Evolutionary conservation across 2,888 invertebrate genomes (phyloP).

Genomic region (Silvanus unidentatus): DNA sequence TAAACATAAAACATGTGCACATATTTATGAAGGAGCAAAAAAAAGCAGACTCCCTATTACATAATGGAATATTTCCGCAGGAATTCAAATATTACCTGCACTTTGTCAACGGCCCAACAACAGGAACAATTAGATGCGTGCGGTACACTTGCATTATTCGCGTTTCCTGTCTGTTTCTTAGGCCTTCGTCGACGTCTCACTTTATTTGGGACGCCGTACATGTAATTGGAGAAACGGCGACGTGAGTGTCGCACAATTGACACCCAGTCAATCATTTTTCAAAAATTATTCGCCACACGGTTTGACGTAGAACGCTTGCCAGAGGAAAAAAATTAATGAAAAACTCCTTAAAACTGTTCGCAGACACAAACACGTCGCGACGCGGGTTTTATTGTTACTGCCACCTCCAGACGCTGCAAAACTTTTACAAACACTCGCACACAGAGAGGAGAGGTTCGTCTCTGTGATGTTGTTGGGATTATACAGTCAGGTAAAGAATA

Average conservation of each 20-base stretch:
- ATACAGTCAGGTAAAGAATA: constrained; percentile 4
- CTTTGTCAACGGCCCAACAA: constrained; percentile 44
- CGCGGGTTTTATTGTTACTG: constrained; percentile 21
- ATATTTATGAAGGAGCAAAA: too few relatives aligned
- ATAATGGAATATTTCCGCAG: too few relatives aligned
- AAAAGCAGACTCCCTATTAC: too few relatives aligned
- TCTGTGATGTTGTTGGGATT: too few relatives aligned
- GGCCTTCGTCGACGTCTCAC: constrained; percentile 55
- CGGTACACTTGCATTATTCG: constrained; percentile 12
- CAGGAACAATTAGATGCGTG: constrained; percentile 40
- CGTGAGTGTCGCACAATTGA: constrained; percentile 68
- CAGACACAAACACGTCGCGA: constrained; percentile 22
- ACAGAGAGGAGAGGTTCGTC: too few relatives aligned
- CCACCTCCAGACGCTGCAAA: constrained; percentile 11
- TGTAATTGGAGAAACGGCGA: constrained; percentile 65
- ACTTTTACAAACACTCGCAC: neutral
- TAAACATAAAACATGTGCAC: too few relatives aligned
- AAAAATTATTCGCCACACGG: too few relatives aligned
- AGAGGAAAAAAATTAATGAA: too few relatives aligned
- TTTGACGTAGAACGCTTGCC: too few relatives aligned
- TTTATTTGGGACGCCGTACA: constrained; percentile 60
- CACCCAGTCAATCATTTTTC: constrained; percentile 65
- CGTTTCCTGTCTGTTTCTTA: constrained; percentile 25
- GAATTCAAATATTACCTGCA: constrained; percentile 30
- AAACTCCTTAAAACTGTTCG: too few relatives aligned